Base-by-base conservation (phyloP, 1,140 invertebrate species). In the Nephila pilipes region DNA sequence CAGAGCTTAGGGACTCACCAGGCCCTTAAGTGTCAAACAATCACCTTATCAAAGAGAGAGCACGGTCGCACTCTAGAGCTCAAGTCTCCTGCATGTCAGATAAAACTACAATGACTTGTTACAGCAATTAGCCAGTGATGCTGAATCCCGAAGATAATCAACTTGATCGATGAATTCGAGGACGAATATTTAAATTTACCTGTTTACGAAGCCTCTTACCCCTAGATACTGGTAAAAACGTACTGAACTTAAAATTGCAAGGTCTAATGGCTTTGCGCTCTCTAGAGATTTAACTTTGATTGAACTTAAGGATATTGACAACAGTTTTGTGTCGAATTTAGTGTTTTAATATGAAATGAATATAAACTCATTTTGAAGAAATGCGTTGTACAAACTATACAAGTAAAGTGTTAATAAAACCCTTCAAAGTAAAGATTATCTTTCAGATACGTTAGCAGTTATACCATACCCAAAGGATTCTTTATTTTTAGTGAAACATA, bases 101-200 rank as follows among this genome's bases (percentile, higher is more conserved):
- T 91, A 91, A 91, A 91, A 91, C 58, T 63, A 54, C 57, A 83
- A 60, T 91, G 20, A 91, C 89, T 63, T 91, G 63, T 65, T 91
- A 25, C 63, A 54, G 89, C 25, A 91, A 91, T 91, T 91, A 91
- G 90, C 22, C 63, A 10, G 6, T 65, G n/a, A 29, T 65, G 63
- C 38, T 81, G 89, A 83, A 83, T 83, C 22, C 20, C n/a, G 75
- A 91, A 85, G 90, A 92, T 92, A 92, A 92, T 85, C 75, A 10
- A 29, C 20, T 38, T 87, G 85, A 87, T 65, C 32, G 60, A 87
- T 87, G 85, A 58, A 25, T 22, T 85, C 55, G 20, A 12, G 18
- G 85, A 22, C 10, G 20, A 6, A 25, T 58, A 57, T 60, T 36
- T 16, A 60, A 85, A 54, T 58, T 32, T 18, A 57, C 20, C 25